A percentile compares a stretch with the other conserved stretches of the same genome.
phyloP scores from a whole-genome alignment of 2,888 invertebrate genomes.

The Podabrus alpinus region DNA sequence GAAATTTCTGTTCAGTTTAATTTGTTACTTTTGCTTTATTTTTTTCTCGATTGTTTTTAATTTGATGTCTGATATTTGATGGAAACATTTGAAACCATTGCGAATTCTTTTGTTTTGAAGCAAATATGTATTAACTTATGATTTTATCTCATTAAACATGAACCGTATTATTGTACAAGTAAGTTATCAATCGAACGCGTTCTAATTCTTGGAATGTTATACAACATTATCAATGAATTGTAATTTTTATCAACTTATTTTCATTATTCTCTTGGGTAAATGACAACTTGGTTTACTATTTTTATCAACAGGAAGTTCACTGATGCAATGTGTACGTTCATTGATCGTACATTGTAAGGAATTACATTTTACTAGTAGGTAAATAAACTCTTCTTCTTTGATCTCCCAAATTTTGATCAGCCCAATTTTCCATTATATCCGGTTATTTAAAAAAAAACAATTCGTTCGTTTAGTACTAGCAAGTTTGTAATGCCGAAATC shows the following conservation, averaged over 20 bases:
- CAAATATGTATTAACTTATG: not conserved
- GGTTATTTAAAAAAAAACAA: not conserved
- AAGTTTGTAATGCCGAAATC: not conserved
- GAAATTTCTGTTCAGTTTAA: no score
- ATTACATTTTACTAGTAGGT: not conserved
- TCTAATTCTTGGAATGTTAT: not conserved
- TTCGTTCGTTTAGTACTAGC: not conserved
- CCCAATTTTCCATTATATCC: not conserved
- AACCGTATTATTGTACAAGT: not conserved
- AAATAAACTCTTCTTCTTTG: not conserved
- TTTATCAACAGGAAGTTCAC: constrained; percentile 1
- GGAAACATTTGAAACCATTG: not conserved
- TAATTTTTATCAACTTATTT: not conserved
- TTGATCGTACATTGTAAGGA: not conserved
- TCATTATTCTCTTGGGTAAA: not conserved
- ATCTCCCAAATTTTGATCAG: not conserved
- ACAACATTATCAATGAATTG: not conserved
- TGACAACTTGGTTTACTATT: not conserved
- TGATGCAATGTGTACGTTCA: not conserved
- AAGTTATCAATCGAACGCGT: not conserved
- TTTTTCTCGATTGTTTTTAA: not conserved
- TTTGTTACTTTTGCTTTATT: no score
- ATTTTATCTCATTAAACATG: not conserved
- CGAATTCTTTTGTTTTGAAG: not conserved
- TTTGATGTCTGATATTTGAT: not conserved